phyloP scores from a whole-genome alignment of 1,140 invertebrate species.

The Aphaenogaster floridana region DNA sequence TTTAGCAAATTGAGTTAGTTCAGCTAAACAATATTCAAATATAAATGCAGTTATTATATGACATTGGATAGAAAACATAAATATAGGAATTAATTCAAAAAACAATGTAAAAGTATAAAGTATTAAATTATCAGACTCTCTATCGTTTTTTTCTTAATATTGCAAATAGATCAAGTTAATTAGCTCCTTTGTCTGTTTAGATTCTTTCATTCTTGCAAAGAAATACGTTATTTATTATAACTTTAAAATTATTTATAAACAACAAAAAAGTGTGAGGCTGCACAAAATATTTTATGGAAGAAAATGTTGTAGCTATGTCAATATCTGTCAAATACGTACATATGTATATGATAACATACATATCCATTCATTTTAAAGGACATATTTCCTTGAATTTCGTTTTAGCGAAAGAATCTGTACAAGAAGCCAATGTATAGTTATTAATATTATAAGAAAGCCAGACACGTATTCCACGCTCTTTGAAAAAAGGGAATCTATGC shows the following conservation, averaged over 20 bases:
- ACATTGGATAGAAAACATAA: background rate
- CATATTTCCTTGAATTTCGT: conserved; percentile 40
- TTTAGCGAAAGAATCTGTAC: conserved; percentile 68
- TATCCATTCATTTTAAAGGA: conserved; percentile 46
- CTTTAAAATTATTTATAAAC: conserved; percentile 40
- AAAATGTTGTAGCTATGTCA: conserved; percentile 61
- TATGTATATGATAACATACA: conserved; percentile 65
- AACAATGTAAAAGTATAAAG: conserved; percentile 33
- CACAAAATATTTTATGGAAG: conserved; percentile 58
- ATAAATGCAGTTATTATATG: conserved; percentile 40
- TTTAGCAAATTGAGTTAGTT: conserved; percentile 1
- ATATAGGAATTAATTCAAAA: conserved; percentile 49
- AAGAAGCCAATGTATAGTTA: conserved; percentile 41
- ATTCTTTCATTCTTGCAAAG: conserved; percentile 30
- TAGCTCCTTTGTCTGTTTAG: conserved; percentile 13
- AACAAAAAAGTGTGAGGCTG: conserved; percentile 26
- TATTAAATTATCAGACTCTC: conserved; percentile 8
- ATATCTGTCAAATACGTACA: conserved; percentile 63
- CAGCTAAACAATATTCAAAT: conserved; percentile 15
- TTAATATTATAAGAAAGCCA: conserved; percentile 26
- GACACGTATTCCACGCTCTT: conserved; percentile 61
- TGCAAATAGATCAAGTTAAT: conserved; percentile 23
- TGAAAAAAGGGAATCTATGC: conserved; percentile 62
- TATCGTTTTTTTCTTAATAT: conserved; percentile 11
- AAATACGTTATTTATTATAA: conserved; percentile 47